These are phyloP conservation scores for Nomada fucata DNA, from an alignment of 2,888 invertebrate genomes.

Conservation along the genomic window DNA sequence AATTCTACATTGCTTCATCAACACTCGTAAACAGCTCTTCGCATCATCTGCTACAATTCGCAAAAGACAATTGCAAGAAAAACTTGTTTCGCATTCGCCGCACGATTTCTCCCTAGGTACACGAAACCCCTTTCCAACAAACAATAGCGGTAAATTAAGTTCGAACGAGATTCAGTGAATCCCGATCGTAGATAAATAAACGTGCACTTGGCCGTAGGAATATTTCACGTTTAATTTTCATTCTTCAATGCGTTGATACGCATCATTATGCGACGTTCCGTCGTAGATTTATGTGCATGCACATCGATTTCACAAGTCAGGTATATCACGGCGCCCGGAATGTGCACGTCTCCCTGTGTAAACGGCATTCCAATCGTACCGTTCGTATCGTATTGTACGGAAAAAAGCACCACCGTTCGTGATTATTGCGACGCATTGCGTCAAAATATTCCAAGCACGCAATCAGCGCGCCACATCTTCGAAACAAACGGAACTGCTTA, in stretches of 20 bases:
- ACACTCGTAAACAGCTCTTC: no score
- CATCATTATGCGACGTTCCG: conserved; percentile 55
- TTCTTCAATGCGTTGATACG: conserved; percentile 50
- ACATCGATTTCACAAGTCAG: conserved; percentile 36
- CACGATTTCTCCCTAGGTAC: no score
- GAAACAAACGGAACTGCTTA: neutral
- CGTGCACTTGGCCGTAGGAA: conserved; percentile 2
- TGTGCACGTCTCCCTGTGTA: conserved; percentile 34
- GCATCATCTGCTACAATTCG: no score
- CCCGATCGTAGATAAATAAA: conserved; percentile 12
- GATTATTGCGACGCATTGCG: neutral
- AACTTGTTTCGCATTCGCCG: no score
- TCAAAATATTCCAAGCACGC: conserved; percentile 6
- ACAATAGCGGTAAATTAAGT: no score
- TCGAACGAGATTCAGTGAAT: conserved; percentile 43
- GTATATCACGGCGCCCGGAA: conserved; percentile 31
- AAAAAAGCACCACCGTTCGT: conserved; percentile 12
- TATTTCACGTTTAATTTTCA: conserved; percentile 50
- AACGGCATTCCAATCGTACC: conserved; percentile 60
- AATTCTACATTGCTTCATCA: no score
- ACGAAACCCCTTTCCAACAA: no score
- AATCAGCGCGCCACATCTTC: neutral
- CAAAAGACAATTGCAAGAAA: no score
- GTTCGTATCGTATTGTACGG: conserved; percentile 16
- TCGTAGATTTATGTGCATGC: conserved; percentile 58